Conservation (phyloP, 2,113 vertebrate species). For the Pterocles burchelli region DNA sequence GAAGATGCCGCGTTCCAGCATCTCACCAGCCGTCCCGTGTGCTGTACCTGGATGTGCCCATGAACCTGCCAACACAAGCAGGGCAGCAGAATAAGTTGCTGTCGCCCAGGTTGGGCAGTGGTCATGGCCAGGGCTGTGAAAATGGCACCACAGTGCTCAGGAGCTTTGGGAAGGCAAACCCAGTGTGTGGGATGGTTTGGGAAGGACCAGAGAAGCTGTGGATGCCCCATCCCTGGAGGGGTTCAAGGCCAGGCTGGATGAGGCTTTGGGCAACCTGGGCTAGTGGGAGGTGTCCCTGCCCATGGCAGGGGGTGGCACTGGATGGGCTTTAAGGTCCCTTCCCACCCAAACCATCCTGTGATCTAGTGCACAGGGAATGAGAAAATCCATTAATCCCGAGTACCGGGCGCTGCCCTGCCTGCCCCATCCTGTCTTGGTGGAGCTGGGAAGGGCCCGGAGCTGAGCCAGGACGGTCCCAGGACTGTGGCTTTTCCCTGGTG, state of each 20-base stretch:
- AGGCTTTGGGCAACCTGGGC: too few relatives aligned
- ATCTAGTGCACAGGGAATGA: background rate
- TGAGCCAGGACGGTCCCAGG: rapidly evolving
- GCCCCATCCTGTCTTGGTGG: rapidly evolving
- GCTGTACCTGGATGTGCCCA: rapidly evolving
- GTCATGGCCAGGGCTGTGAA: background rate
- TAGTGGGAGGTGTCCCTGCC: too few relatives aligned
- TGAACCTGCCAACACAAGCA: rapidly evolving
- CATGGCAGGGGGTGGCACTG: too few relatives aligned
- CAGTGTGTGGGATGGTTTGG: rapidly evolving
- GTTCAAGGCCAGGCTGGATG: too few relatives aligned
- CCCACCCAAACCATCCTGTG: too few relatives aligned
- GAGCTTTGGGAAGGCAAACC: background rate
- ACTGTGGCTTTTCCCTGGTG: background rate
- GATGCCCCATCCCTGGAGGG: too few relatives aligned
- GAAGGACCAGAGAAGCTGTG: background rate
- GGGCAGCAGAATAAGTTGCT: rapidly evolving
- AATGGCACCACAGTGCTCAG: rapidly evolving
- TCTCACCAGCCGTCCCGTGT: background rate
- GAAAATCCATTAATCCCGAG: rapidly evolving
- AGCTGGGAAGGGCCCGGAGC: background rate
- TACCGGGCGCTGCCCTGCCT: background rate
- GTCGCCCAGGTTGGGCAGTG: rapidly evolving
- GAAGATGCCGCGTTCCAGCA: rapidly evolving
- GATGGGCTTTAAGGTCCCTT: too few relatives aligned